A percentile compares a stretch with the other conserved stretches of the same genome.
phyloP scores from a whole-genome alignment of 2,113 vertebrate species.

The Mellivora capensis region DNA sequence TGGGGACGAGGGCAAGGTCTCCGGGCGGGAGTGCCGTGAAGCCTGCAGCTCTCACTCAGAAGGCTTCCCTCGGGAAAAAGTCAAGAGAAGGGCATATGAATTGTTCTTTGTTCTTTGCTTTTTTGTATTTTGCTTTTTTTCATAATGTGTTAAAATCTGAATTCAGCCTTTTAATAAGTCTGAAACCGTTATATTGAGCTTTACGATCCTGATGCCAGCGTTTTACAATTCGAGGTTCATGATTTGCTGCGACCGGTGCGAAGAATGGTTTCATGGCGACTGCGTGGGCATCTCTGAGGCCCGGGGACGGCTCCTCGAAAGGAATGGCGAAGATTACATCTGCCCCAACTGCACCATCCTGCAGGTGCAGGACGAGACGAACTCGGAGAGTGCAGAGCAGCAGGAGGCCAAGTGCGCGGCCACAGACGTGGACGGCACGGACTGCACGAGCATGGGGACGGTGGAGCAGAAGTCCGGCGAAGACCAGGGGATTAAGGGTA shows the following conservation, averaged over 20 bases:
- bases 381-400: slow-evolving; percentile 55
- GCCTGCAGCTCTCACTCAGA: background rate
- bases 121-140: background rate
- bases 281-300: slow-evolving; percentile 93
- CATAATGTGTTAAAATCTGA: background rate
- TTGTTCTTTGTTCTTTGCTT: accelerated
- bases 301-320: slow-evolving; percentile 86
- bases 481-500: slow-evolving; percentile 90
- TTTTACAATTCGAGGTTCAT: slow-evolving; percentile 87
- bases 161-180: accelerated
- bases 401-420: slow-evolving; percentile 69
- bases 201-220: accelerated
- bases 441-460: slow-evolving; percentile 81
- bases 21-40: background rate
- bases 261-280: slow-evolving; percentile 94
- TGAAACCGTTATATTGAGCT: background rate
- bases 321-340: slow-evolving; percentile 89
- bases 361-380: slow-evolving; percentile 87
- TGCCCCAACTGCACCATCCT: slow-evolving; percentile 91
- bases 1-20: accelerated
- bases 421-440: slow-evolving; percentile 71
- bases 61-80: background rate
- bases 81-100: background rate
- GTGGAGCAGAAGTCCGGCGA: slow-evolving; percentile 80
- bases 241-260: slow-evolving; percentile 95